phyloP scores from a whole-genome alignment of 2,888 invertebrate species.

The Trachelus tabidus region DNA sequence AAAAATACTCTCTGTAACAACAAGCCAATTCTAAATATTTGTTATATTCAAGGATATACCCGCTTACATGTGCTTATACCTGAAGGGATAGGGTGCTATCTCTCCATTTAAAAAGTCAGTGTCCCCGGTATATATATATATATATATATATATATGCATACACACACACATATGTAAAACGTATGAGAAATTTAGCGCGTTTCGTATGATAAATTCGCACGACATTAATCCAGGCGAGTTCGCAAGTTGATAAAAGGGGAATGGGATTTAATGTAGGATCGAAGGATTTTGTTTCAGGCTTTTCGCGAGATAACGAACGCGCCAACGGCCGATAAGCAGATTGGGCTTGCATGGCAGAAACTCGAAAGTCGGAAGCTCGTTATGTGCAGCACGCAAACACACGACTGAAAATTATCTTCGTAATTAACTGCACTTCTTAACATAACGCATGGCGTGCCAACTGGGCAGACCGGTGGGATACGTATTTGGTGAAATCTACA shows the following conservation, averaged over 20 bases:
- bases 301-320: slow-evolving; percentile 39
- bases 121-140: no score
- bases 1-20: no score
- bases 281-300: slow-evolving; percentile 36
- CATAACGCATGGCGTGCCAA: slow-evolving; percentile 64
- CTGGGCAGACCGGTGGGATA: slow-evolving; percentile 50
- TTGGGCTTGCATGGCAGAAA: slow-evolving; percentile 53
- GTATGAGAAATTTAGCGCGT: no score
- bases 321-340: slow-evolving; percentile 33
- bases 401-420: slow-evolving; percentile 64
- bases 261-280: slow-evolving; percentile 14
- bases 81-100: no score
- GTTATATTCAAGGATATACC: no score
- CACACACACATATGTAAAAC: no score
- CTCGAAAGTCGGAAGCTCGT: slow-evolving; percentile 55
- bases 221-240: background rate
- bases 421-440: slow-evolving; percentile 66
- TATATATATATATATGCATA: no score
- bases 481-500: slow-evolving; percentile 53
- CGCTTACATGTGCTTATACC: no score
- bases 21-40: no score
- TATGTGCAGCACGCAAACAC: slow-evolving; percentile 63
- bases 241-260: no score
- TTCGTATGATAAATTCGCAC: background rate
- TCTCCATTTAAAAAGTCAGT: no score